Base-by-base conservation (phyloP, 2,888 invertebrate genomes). In the Brenthis ino region DNA sequence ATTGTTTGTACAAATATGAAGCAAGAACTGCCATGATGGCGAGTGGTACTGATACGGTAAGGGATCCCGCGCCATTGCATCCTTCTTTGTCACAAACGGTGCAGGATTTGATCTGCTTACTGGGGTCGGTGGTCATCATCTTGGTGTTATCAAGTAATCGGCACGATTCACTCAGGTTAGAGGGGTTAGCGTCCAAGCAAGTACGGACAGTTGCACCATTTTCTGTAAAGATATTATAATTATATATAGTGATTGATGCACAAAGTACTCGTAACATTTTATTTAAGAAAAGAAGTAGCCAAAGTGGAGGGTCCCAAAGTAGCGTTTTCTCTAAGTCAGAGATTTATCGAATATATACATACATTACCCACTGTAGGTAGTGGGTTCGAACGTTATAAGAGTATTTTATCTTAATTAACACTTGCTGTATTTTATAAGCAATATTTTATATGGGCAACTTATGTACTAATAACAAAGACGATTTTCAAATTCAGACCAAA, bases 31-130 rank as follows among this genome's bases (percentile, higher is more conserved):
- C 84, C 50, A 88, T 58, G 51, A 83, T 73, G 12, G 88, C 87
- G 6, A 93, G 79, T 13, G 91, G 88, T 65, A 89, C 72, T 6
- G 91, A 90, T 68, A 86, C 81, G 8, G 82, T 75, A 33, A 86
- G 73, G n/a, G 89, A 79, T 12, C 84, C 85, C 65, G 90, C 90
- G 37, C 86, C 87, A 75, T 94, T 94, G 84, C 94, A 94, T 66
- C 82, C 87, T 69, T 94, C 94, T 70, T 86, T 88, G 77, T 91
- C 86, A 78, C 94, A 94, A 55, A 91, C 85, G 68, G 80, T 80
- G 86, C 92, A 93, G 74, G 81, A 75, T 68, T 83, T 86, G 75
- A 92, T 80, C 70, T 77, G 82, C 77, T 75, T 83, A 72, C 69
- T 67, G 28, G 80, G 78, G 24, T 79, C 76, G 5, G 70, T 70